Evolutionary conservation across 2,797 vertebrate genomes (phyloP), one percentile per base, ranked within the genome.

Genomic region (Danio tinwini): DNA sequence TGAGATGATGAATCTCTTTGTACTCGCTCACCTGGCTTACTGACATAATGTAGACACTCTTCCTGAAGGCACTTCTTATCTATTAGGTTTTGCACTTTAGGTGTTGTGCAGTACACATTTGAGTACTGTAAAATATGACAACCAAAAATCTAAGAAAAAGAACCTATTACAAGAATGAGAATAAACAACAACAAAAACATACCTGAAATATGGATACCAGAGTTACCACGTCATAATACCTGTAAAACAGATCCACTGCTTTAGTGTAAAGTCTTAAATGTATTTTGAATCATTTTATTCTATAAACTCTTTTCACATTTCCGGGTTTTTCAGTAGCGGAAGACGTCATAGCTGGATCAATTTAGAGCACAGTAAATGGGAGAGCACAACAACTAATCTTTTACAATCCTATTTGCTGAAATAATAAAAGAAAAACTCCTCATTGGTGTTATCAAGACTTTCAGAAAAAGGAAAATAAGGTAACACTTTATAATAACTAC

Each of bases 191-290:
- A 29, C 11, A 37, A 17, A 42, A 45, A 50, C 59, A 56, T 92
- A 99, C 98, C 97, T 99, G 97, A 78, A 97, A 97, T 87, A 99
- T 98, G 75, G 98, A 98, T 42, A 98, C 97, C 14, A 99, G 90
- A 0, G 97, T 98, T 86, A 99, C 94, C 0, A 95, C 95, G 2
- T 94, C 96, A 0, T 99, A 99, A 88, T 99, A 99, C 88, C 98
- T 99, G 91, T 79, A 7, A 86, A 83, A 89, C n/a, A 69, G 37
- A 17, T 29, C 75, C 4, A 84, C 14, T 42, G 9, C 29, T 62
- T 29, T 49, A 70, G 1, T 29, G 29, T 29, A 3, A 29, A 29
- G 29, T 29, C 29, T 29, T 29, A 29, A 29, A 1, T 29, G 29
- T 3, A 29, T n/a, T n/a, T n/a, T n/a, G n/a, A n/a, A n/a, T n/a